Evolutionary conservation across 2,113 vertebrate species (phyloP), one percentile per base, ranked within the genome.

Genomic region (Climacteris rufus): DNA sequence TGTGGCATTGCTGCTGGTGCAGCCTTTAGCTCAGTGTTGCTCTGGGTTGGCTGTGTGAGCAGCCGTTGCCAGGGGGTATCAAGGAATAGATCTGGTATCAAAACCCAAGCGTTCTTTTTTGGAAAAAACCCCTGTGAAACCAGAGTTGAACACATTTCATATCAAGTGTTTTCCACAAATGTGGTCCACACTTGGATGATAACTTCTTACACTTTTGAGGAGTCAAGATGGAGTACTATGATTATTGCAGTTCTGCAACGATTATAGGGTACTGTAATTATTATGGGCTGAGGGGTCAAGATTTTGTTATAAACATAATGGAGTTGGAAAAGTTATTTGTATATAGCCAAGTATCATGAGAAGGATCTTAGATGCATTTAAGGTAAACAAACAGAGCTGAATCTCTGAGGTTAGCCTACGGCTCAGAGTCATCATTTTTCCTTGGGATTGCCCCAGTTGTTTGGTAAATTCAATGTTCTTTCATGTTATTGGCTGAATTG

Each of bases 391-490:
- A 90, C 74, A 88, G 63, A 80, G 74, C 35, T 11, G 4, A 49
- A 86, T 86, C 39, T 86, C 79, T 92, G 86, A 76, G 88, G 88
- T 88, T 87, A 71, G 53, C 56, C 74, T 64, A 64, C 60, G 60
- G 57, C 68, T 88, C 1, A 0, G 56, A 70, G 56, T 83, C 61
- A 64, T 95, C 37, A 22, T 79, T 92, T 87, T 84, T 90, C 69
- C 28, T 60, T 75, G 65, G 60, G 52, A 78, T 76, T 87, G 79
- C 69, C 69, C 31, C 45, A 59, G 25, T 54, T 96, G 93, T 96
- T 96, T 96, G 83, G 93, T 94, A 96, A 92, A 95, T 89, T 60
- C 70, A 83, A 64, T 93, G 71, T 94, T 92, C 88, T 95, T 94
- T 93, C 86, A 90, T 92, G 60, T 92, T 94, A 90, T 25, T 89